Evolutionary conservation across 2,113 vertebrate genomes (phyloP).

Genomic region (Nycticorax nycticorax): DNA sequence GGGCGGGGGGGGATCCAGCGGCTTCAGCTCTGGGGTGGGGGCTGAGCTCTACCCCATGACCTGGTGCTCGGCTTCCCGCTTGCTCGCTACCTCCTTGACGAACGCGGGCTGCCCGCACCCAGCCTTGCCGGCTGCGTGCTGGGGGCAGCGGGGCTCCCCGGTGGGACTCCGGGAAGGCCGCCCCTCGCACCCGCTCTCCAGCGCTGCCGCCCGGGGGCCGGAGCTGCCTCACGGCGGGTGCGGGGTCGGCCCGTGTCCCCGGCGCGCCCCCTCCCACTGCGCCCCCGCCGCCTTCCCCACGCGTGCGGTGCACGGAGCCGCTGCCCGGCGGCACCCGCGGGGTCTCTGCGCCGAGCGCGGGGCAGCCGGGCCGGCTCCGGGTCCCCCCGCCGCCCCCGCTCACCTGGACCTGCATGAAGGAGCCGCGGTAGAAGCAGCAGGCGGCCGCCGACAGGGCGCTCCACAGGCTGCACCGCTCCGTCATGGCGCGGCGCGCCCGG

Average conservation of each 20-base stretch:
- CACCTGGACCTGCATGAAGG: slow-evolving; percentile 99
- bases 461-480: slow-evolving; percentile 96
- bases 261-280: background rate
- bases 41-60: background rate
- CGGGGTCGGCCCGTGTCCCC: background rate
- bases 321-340: background rate
- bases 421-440: slow-evolving; percentile 98
- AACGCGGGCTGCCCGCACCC: background rate
- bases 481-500: slow-evolving; percentile 77
- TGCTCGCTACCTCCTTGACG: background rate
- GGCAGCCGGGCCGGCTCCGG: background rate
- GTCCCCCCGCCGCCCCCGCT: slow-evolving; percentile 59
- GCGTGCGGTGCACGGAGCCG: background rate
- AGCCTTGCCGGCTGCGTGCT: background rate
- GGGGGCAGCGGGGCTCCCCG: background rate
- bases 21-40: background rate
- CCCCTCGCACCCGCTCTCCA: background rate
- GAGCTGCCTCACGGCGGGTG: background rate
- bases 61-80: background rate
- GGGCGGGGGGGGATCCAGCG: background rate
- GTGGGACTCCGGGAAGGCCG: too few relatives aligned
- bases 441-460: slow-evolving; percentile 95
- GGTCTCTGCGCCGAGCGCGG: background rate
- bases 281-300: background rate
- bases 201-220: background rate